These are phyloP conservation scores for Stenodera caucasica DNA, from an alignment of 2,888 invertebrate species.

Conservation along the genomic window DNA sequence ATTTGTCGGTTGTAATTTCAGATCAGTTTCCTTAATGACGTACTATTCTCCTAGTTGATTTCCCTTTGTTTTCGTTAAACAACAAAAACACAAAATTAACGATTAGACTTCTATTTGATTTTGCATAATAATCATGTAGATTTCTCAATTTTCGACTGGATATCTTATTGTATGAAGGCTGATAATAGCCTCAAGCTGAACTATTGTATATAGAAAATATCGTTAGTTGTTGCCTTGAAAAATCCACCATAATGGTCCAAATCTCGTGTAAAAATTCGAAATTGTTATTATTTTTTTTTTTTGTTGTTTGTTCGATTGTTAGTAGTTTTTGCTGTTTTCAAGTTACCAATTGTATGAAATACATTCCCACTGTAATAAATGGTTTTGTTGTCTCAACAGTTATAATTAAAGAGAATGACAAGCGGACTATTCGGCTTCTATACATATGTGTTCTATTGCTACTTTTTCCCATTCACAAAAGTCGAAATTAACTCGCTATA, in stretches of 20 bases:
- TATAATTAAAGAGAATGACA: constrained; percentile 44
- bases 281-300: background rate
- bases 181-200: background rate
- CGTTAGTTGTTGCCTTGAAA: background rate
- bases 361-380: constrained; percentile 36
- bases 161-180: background rate
- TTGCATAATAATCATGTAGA: constrained; percentile 7
- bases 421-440: constrained; percentile 31
- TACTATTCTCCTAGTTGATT: constrained; percentile 5
- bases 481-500: constrained; percentile 31
- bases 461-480: constrained; percentile 40
- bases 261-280: background rate
- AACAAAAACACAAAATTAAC: background rate
- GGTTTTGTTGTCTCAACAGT: constrained; percentile 38
- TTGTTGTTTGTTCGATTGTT: background rate
- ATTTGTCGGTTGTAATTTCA: constrained; percentile 45
- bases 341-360: constrained; percentile 10
- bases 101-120: background rate
- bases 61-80: background rate
- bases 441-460: constrained; percentile 37
- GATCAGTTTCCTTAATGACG: constrained; percentile 23
- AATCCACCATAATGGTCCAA: background rate
- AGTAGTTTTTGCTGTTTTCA: background rate
- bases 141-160: background rate
- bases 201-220: background rate